A percentile compares a stretch with the other conserved stretches of the same genome.
Conservation (phyloP, 2,113 vertebrate genomes). For the Paracanthobrama guichenoti region DNA sequence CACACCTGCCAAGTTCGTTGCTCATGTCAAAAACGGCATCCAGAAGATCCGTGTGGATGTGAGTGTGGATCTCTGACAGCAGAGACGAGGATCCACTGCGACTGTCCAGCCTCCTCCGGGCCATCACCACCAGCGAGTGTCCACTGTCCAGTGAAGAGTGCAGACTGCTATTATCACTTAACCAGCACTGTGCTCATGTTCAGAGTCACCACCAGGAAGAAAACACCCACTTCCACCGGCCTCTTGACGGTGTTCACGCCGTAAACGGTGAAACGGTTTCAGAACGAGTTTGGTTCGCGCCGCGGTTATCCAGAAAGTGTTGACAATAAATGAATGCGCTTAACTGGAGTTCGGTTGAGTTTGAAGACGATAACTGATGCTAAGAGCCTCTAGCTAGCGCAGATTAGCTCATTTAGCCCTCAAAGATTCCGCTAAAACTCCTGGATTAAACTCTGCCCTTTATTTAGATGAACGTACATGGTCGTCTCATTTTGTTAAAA, state of each 20-base stretch:
- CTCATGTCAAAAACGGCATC: slow-evolving; percentile 82
- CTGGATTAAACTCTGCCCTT: not conserved
- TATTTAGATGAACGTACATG: not conserved
- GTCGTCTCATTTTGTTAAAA: slow-evolving; percentile 14
- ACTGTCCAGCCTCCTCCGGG: slow-evolving; percentile 83
- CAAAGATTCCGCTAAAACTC: slow-evolving; percentile 7
- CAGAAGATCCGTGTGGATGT: slow-evolving; percentile 81
- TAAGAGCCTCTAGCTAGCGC: slow-evolving; percentile 20
- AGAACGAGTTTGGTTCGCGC: not conserved
- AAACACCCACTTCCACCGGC: not conserved
- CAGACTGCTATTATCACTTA: slow-evolving; percentile 11
- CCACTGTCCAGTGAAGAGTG: not conserved
- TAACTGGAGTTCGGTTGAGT: not conserved
- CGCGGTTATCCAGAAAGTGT: not conserved
- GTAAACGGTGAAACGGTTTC: not conserved
- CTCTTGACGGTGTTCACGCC: not conserved
- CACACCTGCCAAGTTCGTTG: slow-evolving; percentile 86
- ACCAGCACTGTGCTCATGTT: slow-evolving; percentile 20
- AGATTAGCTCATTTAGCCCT: slow-evolving; percentile 36
- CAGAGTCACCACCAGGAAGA: not conserved
- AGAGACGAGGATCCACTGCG: slow-evolving; percentile 79
- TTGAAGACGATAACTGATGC: slow-evolving; percentile 13
- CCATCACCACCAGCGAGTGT: slow-evolving; percentile 61
- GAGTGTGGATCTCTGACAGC: slow-evolving; percentile 80
- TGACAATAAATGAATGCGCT: not conserved